Conservation (phyloP, 2,888 invertebrate genomes). For the Cephus runcator region DNA sequence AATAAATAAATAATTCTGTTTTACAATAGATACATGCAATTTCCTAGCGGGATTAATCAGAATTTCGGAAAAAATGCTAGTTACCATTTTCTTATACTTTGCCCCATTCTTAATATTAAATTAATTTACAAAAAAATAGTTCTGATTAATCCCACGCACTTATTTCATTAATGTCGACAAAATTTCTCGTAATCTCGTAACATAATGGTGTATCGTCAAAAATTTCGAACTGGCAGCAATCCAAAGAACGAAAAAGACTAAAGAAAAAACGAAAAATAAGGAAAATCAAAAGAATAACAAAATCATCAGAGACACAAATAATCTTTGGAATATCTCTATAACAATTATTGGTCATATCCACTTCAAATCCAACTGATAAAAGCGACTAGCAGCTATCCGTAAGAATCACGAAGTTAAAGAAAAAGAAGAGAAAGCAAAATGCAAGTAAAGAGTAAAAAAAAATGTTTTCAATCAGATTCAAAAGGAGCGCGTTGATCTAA, state of each 20-base stretch:
- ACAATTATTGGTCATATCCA: slow-evolving; percentile 35
- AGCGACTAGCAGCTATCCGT: slow-evolving; percentile 41
- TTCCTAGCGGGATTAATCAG: background rate
- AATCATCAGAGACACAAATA: background rate
- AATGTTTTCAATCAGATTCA: background rate
- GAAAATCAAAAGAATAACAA: background rate
- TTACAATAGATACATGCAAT: background rate
- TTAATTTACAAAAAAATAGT: background rate
- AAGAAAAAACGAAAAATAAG: background rate
- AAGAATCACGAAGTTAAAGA: background rate
- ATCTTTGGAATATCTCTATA: slow-evolving; percentile 7
- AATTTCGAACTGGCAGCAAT: background rate
- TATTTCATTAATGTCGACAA: background rate
- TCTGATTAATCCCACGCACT: background rate
- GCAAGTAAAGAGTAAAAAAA: background rate
- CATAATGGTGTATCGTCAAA: background rate
- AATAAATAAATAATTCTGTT: background rate
- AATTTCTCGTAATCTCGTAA: background rate
- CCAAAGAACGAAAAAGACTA: background rate
- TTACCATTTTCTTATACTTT: background rate
- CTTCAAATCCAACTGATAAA: slow-evolving; percentile 47
- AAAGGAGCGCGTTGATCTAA: background rate
- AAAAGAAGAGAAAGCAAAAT: background rate
- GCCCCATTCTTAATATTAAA: background rate
- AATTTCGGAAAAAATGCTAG: background rate